A percentile compares a stretch with the other conserved stretches of the same genome.
phyloP scores from a whole-genome alignment of 2,888 invertebrate genomes.

The Nymphalis c-album region DNA sequence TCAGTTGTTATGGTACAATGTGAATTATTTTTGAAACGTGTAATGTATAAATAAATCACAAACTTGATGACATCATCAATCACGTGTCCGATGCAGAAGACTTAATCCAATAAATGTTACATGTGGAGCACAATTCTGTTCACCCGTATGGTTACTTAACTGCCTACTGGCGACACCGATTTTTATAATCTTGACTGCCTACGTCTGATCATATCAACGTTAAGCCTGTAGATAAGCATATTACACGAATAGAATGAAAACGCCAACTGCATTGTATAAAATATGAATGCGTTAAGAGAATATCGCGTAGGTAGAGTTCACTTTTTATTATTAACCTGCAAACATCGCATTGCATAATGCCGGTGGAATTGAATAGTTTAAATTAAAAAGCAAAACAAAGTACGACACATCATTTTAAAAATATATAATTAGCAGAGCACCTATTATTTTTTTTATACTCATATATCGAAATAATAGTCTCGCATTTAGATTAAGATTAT shows the following conservation, averaged over 20 bases:
- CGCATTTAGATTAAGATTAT: no score
- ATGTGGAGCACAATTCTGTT: slow-evolving; percentile 32
- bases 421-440: no score
- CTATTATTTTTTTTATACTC: no score
- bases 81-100: slow-evolving; percentile 31
- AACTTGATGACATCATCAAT: slow-evolving; percentile 29
- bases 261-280: no score
- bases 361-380: background rate
- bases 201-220: slow-evolving; percentile 5
- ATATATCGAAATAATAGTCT: no score
- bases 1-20: no score
- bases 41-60: slow-evolving; percentile 21
- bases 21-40: no score
- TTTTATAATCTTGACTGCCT: slow-evolving; percentile 11
- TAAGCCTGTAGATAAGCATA: no score
- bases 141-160: slow-evolving; percentile 23
- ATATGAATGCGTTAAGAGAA: no score
- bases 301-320: slow-evolving; percentile 8
- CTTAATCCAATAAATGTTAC: slow-evolving; percentile 36
- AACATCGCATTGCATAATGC: background rate
- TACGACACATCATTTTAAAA: background rate
- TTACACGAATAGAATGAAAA: background rate
- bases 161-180: slow-evolving; percentile 9
- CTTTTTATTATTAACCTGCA: background rate
- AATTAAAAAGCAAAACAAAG: background rate